Evolutionary conservation across 2,888 invertebrate genomes (phyloP).

Genomic region (Hyposoter didymator): DNA sequence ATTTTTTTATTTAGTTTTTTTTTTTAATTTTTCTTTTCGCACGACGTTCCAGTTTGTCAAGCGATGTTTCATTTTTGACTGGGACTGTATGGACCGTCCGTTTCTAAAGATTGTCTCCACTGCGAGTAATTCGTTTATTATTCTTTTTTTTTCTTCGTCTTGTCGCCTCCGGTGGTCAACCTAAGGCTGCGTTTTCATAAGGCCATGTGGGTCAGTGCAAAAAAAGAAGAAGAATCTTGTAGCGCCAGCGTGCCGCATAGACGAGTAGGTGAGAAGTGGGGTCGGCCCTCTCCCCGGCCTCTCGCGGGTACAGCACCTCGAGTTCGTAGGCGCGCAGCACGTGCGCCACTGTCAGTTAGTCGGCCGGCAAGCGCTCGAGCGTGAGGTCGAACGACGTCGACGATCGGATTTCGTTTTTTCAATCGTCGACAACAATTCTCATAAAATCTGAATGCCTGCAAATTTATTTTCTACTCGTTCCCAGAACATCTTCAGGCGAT

Average conservation of each 20-base stretch:
- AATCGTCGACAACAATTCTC: background rate
- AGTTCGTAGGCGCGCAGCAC: conserved; percentile 7
- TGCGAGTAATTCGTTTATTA: background rate
- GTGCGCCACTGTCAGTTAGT: conserved; percentile 34
- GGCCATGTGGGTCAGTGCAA: conserved; percentile 26
- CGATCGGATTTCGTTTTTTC: background rate
- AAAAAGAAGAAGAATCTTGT: background rate
- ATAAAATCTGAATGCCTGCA: too few species aligned
- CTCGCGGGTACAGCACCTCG: background rate
- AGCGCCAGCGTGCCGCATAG: conserved; percentile 3
- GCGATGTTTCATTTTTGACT: background rate
- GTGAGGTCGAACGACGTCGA: background rate
- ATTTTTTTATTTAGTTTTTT: background rate
- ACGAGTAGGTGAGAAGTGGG: background rate
- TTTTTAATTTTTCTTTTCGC: background rate
- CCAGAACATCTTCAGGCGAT: background rate
- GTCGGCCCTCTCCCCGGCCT: background rate
- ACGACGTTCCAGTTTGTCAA: background rate
- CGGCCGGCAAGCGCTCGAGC: conserved; percentile 26
- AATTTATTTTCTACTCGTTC: background rate
- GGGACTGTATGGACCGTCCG: background rate
- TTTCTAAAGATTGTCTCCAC: background rate
- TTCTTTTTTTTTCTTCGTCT: background rate
- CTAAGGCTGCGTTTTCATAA: conserved; percentile 5
- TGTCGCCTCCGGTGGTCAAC: background rate